These are phyloP conservation scores for Ictidomys tridecemlineatus DNA, from an alignment of 2,113 vertebrate species.

Conservation along the genomic window DNA sequence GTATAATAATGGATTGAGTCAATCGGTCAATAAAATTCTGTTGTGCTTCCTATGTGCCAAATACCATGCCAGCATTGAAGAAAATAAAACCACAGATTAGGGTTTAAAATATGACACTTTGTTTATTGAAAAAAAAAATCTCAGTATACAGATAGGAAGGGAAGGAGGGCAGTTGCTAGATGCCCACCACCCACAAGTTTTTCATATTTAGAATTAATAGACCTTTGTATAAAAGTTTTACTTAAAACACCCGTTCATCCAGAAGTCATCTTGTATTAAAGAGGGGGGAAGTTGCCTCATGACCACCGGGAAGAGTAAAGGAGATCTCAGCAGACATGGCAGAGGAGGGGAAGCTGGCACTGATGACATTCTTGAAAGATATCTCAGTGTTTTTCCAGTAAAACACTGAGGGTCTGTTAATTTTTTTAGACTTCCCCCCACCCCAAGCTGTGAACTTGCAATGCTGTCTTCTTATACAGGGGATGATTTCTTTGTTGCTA, in stretches of 20 bases:
- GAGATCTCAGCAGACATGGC: neutral
- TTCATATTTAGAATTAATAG: slow-evolving; percentile 20
- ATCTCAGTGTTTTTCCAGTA: neutral
- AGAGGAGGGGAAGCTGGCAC: neutral
- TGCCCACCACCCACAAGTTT: neutral
- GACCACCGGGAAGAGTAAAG: neutral
- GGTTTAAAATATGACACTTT: neutral
- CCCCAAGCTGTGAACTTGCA: neutral
- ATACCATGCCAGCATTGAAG: neutral
- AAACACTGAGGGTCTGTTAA: neutral
- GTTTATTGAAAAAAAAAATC: neutral
- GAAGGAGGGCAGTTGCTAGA: neutral
- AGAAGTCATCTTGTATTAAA: neutral
- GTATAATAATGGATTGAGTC: neutral
- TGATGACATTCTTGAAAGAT: neutral
- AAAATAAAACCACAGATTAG: neutral
- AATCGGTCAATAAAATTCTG: neutral
- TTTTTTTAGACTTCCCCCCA: neutral
- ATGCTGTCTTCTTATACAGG: neutral
- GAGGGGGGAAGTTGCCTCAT: neutral
- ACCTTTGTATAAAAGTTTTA: neutral
- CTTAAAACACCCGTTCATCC: neutral
- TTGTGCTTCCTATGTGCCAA: neutral
- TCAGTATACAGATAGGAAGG: neutral
- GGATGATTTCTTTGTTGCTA: neutral